phyloP scores from a whole-genome alignment of 2,888 invertebrate species.

The Synanthedon formicaeformis region DNA sequence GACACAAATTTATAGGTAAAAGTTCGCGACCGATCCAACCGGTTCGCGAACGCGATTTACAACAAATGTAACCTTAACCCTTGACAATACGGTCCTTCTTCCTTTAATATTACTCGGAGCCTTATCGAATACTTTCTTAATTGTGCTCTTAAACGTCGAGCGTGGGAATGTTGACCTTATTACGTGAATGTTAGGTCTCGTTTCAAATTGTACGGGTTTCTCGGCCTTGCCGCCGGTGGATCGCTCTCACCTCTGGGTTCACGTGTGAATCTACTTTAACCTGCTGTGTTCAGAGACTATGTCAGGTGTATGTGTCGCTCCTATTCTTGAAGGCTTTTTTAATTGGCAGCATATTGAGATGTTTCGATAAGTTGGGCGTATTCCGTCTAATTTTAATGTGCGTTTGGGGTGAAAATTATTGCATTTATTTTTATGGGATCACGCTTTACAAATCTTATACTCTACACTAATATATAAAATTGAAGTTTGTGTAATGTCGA shows the following conservation, averaged over 20 bases:
- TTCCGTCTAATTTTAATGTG: conserved; percentile 51
- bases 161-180: conserved; percentile 57
- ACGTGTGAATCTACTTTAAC: conserved; percentile 67
- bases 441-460: conserved; percentile 39
- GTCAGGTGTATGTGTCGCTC: conserved; percentile 41
- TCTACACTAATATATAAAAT: no score
- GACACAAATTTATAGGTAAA: conserved; percentile 71
- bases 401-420: conserved; percentile 39
- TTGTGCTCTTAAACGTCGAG: conserved; percentile 44
- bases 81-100: conserved; percentile 34
- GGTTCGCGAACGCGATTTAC: conserved; percentile 28
- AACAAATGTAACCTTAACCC: conserved; percentile 37
- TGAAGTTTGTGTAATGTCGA: no score
- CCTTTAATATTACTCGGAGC: conserved; percentile 19
- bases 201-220: conserved; percentile 41
- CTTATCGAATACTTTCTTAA: conserved; percentile 69
- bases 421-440: conserved; percentile 26
- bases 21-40: conserved; percentile 67
- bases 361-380: conserved; percentile 52
- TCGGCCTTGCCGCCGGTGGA: conserved; percentile 66
- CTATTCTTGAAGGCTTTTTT: conserved; percentile 41
- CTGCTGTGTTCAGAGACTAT: conserved; percentile 47
- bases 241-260: conserved; percentile 66
- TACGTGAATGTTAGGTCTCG: conserved; percentile 33
- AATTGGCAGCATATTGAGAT: conserved; percentile 43